Evolutionary conservation across 1,140 invertebrate species (phyloP).

Genomic region (Tribolium madens): DNA sequence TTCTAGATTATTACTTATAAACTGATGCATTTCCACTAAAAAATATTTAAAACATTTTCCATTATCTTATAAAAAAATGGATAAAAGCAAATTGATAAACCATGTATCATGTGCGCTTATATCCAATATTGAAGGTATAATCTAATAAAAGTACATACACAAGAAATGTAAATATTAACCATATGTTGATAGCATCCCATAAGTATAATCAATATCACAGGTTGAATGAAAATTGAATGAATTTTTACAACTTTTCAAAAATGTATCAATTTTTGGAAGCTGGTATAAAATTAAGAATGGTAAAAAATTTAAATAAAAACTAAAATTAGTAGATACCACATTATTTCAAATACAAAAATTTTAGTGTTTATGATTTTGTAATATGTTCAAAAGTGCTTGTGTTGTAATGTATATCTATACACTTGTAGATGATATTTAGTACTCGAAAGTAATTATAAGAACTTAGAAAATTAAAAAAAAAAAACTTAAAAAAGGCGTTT

Average conservation of each 20-base stretch:
- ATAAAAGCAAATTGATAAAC: conserved; percentile 23
- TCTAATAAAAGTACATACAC: conserved; percentile 37
- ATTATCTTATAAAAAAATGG: background rate
- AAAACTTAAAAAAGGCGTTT: background rate
- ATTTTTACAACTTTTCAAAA: too few relatives aligned
- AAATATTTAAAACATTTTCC: background rate
- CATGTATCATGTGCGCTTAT: conserved; percentile 15
- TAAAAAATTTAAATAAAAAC: too few relatives aligned
- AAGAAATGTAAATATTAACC: conserved; percentile 35
- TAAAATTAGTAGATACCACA: too few relatives aligned
- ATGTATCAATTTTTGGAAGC: background rate
- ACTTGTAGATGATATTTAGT: too few relatives aligned
- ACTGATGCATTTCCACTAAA: background rate
- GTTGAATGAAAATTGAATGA: conserved; percentile 1
- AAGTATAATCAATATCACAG: conserved; percentile 26
- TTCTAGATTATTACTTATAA: too few relatives aligned
- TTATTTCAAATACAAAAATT: too few relatives aligned
- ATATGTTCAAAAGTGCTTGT: too few relatives aligned
- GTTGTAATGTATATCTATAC: too few relatives aligned
- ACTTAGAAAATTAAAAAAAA: background rate
- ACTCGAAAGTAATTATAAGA: too few relatives aligned
- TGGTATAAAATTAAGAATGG: background rate
- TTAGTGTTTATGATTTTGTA: too few relatives aligned
- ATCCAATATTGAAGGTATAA: conserved; percentile 27
- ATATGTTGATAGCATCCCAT: conserved; percentile 28